A percentile compares a stretch with the other conserved stretches of the same genome.
Evolutionary conservation across 2,797 vertebrate species (phyloP).

Genomic region (Peromyscus aztecus): DNA sequence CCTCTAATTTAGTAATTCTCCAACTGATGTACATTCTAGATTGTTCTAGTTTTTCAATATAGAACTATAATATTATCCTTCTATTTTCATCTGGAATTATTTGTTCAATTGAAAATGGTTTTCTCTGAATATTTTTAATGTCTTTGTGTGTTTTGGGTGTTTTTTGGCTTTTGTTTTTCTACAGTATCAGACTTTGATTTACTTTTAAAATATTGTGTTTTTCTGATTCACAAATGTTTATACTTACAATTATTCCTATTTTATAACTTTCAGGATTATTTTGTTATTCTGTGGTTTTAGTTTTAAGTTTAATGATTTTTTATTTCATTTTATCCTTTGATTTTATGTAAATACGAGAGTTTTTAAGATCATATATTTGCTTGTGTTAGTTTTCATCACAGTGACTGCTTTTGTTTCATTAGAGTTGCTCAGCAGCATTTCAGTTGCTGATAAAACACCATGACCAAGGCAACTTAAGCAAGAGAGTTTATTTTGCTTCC

Average conservation of each 20-base stretch:
- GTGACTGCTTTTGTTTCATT: not conserved
- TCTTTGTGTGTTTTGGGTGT: not conserved
- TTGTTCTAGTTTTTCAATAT: not conserved
- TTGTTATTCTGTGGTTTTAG: not conserved
- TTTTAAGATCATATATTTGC: conserved; percentile 10
- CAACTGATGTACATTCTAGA: not conserved
- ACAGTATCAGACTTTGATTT: not conserved
- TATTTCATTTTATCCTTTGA: not conserved
- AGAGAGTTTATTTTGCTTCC: not conserved
- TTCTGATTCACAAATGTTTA: not conserved
- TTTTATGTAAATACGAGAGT: not conserved
- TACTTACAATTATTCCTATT: not conserved
- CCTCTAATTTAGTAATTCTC: not conserved
- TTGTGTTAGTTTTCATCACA: not conserved
- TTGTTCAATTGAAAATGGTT: not conserved
- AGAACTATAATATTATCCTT: not conserved
- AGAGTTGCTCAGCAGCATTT: not conserved
- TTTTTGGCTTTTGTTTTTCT: not conserved
- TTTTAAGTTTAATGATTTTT: conserved; percentile 29
- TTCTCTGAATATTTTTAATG: not conserved
- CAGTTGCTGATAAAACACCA: not conserved
- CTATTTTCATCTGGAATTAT: conserved; percentile 6
- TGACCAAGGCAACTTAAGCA: not conserved
- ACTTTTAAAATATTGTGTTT: not conserved
- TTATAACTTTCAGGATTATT: not conserved